These are phyloP conservation scores for Salvelinus sp. DNA, from an alignment of 2,113 vertebrate species.

Conservation along the genomic window DNA sequence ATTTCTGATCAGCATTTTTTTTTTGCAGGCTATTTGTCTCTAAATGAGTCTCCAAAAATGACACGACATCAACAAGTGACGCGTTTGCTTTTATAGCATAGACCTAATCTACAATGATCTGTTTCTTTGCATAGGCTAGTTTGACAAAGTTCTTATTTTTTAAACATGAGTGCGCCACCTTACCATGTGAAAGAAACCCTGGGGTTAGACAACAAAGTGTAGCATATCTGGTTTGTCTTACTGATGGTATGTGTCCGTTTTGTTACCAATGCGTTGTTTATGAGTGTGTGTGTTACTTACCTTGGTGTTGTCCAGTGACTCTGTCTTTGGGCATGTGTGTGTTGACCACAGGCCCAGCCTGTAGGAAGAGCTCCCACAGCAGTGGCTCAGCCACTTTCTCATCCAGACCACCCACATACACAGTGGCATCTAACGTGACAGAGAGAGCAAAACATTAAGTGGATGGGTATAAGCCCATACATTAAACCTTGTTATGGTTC, in stretches of 20 bases:
- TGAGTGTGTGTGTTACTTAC: constrained; percentile 63
- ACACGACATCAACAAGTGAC: too few species aligned
- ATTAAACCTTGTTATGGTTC: not conserved
- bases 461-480: too few species aligned
- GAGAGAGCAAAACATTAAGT: not conserved
- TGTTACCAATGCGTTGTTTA: not conserved
- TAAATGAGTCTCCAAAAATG: too few species aligned
- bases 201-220: not conserved
- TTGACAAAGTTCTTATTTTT: too few species aligned
- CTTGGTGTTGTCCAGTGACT: constrained; percentile 95
- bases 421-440: constrained; percentile 83
- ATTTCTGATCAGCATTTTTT: not conserved
- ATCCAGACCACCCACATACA: constrained; percentile 93
- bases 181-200: too few species aligned
- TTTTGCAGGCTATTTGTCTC: too few species aligned
- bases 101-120: too few species aligned
- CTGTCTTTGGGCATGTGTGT: constrained; percentile 98
- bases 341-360: constrained; percentile 94
- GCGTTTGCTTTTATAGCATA: too few species aligned
- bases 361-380: constrained; percentile 95
- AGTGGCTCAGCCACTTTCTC: constrained; percentile 96
- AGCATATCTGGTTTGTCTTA: too few species aligned
- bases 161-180: too few species aligned
- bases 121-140: too few species aligned
- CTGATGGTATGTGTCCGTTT: too few species aligned